Evolutionary conservation across 2,113 vertebrate species (phyloP), one percentile per base, ranked within the genome.

Genomic region (Ranitomeya variabilis): DNA sequence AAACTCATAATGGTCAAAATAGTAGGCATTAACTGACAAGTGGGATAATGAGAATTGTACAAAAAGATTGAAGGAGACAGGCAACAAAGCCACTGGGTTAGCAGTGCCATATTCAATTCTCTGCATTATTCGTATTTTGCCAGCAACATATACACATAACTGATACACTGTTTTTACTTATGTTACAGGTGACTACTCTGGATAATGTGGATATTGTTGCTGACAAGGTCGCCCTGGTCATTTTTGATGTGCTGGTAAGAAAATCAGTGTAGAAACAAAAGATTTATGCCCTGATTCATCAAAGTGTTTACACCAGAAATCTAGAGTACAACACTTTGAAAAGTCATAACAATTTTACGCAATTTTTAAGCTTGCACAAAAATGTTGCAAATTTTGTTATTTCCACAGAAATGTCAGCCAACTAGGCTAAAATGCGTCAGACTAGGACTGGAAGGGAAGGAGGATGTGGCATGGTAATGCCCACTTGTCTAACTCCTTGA

Each of bases 221-320:
- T 83, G 80, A 89, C 73, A 89, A 83, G 74, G 87, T 84, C 21
- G 87, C 87, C 45, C 59, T 89, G 23, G 80, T 89, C 5, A 10
- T 89, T 51, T 89, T 89, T 84, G 87, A 89, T 23, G 64, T 89
- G 7, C 16, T 89, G 87, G 87, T 89, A 77, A 77, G 80, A 1
- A 31, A 31, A 31, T 31, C 26, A 31, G 26, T 31, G 26, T 31
- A 31, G 26, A 21, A 37, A 57, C 21, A 82, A 26, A 11, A 67
- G 23, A 62, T 4, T 45, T 62, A 45, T 3, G 37, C 37, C 37
- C 37, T 3, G 37, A 45, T 45, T 45, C 37, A 45, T 31, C 26
- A 31, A 31, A 31, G 26, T 31, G 26, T 2, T 31, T 31, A 31
- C 26, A 45, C 37, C 37, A 45, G 37, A 45, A 45, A 45, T 45